These are phyloP conservation scores for Actinemys pallida DNA, from an alignment of 2,113 vertebrate genomes.

Conservation along the genomic window DNA sequence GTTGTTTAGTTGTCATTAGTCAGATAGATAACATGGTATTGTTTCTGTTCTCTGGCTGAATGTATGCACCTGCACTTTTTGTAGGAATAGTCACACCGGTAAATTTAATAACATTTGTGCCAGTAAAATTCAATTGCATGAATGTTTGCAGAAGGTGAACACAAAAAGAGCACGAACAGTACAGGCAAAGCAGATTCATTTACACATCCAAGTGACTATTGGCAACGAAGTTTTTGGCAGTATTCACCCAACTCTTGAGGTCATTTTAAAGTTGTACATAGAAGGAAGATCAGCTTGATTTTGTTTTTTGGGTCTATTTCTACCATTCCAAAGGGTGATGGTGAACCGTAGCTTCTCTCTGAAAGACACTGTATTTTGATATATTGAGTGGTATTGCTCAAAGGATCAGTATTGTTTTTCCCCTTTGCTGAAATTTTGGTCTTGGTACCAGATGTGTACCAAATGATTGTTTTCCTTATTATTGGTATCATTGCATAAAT, in stretches of 20 bases:
- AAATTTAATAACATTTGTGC: background rate
- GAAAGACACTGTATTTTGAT: background rate
- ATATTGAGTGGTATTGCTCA: background rate
- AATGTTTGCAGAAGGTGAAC: background rate
- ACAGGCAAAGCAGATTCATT: background rate
- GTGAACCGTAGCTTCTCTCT: background rate
- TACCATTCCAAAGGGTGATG: background rate
- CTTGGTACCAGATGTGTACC: background rate
- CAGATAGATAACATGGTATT: rapidly evolving
- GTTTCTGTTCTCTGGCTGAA: background rate
- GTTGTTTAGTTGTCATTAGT: background rate
- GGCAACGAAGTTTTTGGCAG: background rate
- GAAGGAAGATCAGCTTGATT: background rate
- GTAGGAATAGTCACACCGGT: rapidly evolving
- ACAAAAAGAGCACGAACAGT: background rate
- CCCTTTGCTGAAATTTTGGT: background rate
- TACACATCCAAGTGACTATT: background rate
- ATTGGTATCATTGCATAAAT: background rate
- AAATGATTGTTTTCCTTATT: background rate
- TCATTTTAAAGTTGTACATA: background rate
- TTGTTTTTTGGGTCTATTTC: background rate
- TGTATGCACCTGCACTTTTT: background rate
- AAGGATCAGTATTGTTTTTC: background rate
- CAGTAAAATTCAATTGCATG: background rate
- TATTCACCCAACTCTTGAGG: background rate